Conservation (phyloP, 2,113 vertebrate genomes). For the Synodontis membranacea region DNA sequence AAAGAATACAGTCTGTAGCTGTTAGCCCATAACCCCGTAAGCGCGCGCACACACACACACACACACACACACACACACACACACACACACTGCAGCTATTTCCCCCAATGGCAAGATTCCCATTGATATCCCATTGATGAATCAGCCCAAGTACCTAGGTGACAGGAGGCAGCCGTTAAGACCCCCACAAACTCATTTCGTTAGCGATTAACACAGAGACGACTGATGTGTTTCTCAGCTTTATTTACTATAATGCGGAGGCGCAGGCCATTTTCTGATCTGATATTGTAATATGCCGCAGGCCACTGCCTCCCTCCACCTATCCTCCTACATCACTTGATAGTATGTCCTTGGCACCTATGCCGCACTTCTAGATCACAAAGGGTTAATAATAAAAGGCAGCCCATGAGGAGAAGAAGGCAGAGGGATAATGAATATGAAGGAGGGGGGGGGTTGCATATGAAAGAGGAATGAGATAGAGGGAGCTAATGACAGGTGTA, state of each 20-base stretch:
- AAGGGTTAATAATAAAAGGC: constrained; percentile 67
- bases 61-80: constrained; percentile 59
- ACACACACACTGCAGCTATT: constrained; percentile 35
- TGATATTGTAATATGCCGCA: constrained; percentile 50
- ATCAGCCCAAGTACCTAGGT: constrained; percentile 60
- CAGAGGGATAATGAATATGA: constrained; percentile 61
- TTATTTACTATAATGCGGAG: constrained; percentile 68
- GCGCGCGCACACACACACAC: constrained; percentile 60
- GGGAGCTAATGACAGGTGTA: constrained; percentile 91
- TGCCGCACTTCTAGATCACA: constrained; percentile 57
- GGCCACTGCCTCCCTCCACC: constrained; percentile 35
- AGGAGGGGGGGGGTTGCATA: constrained; percentile 60
- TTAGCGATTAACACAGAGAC: constrained; percentile 57
- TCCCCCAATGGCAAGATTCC: constrained; percentile 52
- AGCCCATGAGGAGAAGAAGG: constrained; percentile 62
- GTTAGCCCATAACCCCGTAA: constrained; percentile 59
- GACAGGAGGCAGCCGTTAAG: constrained; percentile 53
- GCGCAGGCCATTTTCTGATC: constrained; percentile 60
- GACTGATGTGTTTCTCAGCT: constrained; percentile 63
- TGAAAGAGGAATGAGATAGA: constrained; percentile 62
- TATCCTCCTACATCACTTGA: constrained; percentile 46
- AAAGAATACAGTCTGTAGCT: constrained; percentile 73
- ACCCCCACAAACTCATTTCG: constrained; percentile 58
- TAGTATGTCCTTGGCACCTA: constrained; percentile 48
- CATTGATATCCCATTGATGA: constrained; percentile 61